Base-by-base conservation (phyloP, 2,888 invertebrate genomes). In the Conistra vaccinii region DNA sequence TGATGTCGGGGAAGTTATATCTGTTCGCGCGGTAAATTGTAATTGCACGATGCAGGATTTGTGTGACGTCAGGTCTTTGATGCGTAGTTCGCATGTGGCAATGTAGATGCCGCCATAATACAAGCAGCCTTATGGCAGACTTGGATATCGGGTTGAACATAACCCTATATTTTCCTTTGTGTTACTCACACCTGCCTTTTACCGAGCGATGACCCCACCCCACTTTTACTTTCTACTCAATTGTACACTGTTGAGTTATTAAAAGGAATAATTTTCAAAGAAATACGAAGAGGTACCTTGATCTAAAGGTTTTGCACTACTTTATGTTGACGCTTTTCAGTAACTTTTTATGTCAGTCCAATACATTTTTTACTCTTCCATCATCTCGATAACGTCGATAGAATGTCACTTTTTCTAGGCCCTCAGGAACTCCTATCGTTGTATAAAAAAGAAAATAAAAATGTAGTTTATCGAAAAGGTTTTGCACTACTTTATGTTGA, bases 181-280 rank as follows among this genome's bases (percentile, higher is more conserved):
- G 42, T 65, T 35, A n/a, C 23, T n/a, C 63, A 58, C 81, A 73
- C 69, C 69, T 83, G 62, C 51, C 53, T 58, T 66, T n/a, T 67
- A 48, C 2, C 17, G 70, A 51, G 48, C 80, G 57, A 79, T 58
- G 68, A 62, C 69, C 68, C 42, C 26, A 69, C 51, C 71, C 51
- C 32, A 57, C 51, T 57, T 68, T 55, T 26, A 69, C 39, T n/a
- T 74, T 55, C 45, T 20, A 58, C 29, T 55, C 67, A 39, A 55
- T 65, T 45, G 26, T n/a, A 42, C 9, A 57, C 14, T 53, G 39
- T 66, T n/a, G 35, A 55, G 48, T 75, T 62, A 57, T 61, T 57
- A 57, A 39, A 39, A 39, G 39, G 39, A 39, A 39, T 35, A 6
- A 35, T 39, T 39, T 39, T 39, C 39, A 35, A 39, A 39, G 9